These are phyloP conservation scores for Eulemur albifrons DNA, from an alignment of 2,797 vertebrate species.

Conservation along the genomic window DNA sequence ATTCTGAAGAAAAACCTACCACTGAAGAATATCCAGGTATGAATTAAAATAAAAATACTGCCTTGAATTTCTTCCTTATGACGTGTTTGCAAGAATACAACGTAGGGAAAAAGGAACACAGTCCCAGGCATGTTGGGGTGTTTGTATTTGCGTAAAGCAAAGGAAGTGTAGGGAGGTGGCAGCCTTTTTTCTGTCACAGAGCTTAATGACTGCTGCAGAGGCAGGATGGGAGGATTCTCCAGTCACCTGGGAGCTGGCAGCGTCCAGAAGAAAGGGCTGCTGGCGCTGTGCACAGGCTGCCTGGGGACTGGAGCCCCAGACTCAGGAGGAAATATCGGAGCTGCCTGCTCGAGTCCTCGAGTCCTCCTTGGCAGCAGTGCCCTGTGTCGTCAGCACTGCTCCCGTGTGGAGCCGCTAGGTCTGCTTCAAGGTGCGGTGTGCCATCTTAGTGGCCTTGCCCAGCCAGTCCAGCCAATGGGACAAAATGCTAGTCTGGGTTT, in stretches of 20 bases:
- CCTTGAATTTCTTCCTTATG: rapidly evolving
- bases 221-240: rapidly evolving
- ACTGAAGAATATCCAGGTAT: conserved; percentile 89
- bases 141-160: not conserved
- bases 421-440: not conserved
- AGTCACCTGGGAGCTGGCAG: rapidly evolving
- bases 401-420: not conserved
- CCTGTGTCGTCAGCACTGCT: not conserved
- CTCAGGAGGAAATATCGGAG: rapidly evolving
- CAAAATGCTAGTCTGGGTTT: not conserved
- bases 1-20: conserved; percentile 84
- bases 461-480: not conserved
- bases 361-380: not conserved
- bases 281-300: too few relatives aligned
- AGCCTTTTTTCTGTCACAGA: not conserved
- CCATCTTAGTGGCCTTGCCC: not conserved
- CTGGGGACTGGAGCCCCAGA: too few relatives aligned
- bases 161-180: not conserved
- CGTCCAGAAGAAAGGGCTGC: not conserved
- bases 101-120: rapidly evolving
- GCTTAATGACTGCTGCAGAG: not conserved
- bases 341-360: not conserved
- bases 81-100: rapidly evolving
- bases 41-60: not conserved
- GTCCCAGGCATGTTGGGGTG: not conserved